These are phyloP conservation scores for Drosophila sulfurigaster DNA, from an alignment of 1,140 invertebrate species.

Conservation along the genomic window DNA sequence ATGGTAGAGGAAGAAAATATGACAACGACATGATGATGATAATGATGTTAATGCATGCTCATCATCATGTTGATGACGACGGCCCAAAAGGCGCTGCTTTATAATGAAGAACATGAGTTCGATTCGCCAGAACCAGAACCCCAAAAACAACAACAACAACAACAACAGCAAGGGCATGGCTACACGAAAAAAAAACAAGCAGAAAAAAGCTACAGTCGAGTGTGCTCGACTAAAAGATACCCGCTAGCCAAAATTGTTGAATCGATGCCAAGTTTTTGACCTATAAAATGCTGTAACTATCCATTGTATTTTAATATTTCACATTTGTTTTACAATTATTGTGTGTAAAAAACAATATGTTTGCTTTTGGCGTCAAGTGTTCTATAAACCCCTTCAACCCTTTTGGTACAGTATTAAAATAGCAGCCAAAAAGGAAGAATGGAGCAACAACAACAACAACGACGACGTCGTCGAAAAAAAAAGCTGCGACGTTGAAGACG, in stretches of 20 bases:
- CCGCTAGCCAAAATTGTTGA: not conserved
- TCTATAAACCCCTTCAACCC: too few relatives aligned
- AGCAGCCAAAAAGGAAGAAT: conserved; percentile 66
- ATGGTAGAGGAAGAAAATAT: conserved; percentile 48
- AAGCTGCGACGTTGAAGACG: conserved; percentile 64
- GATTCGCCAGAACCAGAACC: conserved; percentile 56
- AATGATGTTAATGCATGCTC: conserved; percentile 25
- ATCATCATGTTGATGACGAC: conserved; percentile 62
- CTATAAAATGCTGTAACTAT: too few relatives aligned
- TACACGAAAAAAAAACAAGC: conserved; percentile 1
- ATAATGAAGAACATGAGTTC: conserved; percentile 82
- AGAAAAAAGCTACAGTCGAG: too few relatives aligned
- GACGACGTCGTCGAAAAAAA: conserved; percentile 19
- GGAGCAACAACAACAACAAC: conserved; percentile 36
- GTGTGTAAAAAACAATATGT: too few relatives aligned
- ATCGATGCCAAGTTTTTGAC: too few relatives aligned
- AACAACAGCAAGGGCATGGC: conserved; percentile 16
- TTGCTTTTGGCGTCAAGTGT: too few relatives aligned
- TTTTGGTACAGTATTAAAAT: conserved; percentile 6
- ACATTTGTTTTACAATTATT: too few relatives aligned
- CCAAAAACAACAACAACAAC: conserved; percentile 43
- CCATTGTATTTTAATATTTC: too few relatives aligned
- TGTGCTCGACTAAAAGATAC: conserved; percentile 9
- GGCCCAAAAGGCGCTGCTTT: conserved; percentile 54
- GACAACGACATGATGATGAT: conserved; percentile 50